These are phyloP conservation scores for Leptopilina syphax DNA, from an alignment of 2,888 invertebrate species.

Conservation along the genomic window DNA sequence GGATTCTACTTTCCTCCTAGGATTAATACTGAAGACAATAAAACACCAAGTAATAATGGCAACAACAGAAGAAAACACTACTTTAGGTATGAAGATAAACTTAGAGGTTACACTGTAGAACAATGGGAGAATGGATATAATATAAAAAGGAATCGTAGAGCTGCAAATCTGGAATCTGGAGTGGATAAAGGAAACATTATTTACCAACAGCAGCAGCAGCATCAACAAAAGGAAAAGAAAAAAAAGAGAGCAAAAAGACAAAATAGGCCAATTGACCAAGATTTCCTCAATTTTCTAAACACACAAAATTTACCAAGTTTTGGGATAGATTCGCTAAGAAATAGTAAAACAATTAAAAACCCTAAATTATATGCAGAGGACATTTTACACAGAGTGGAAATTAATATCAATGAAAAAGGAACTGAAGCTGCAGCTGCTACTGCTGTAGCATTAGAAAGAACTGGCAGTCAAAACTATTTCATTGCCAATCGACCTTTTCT, in stretches of 20 bases:
- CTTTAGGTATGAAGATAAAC: conserved; percentile 64
- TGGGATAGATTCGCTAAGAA: conserved; percentile 69
- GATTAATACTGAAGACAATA: not conserved
- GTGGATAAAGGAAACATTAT: not conserved
- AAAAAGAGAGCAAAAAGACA: conserved; percentile 61
- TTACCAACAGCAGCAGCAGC: not conserved
- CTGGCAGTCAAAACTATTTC: conserved; percentile 77
- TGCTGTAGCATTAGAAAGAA: conserved; percentile 79
- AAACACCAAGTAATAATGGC: not conserved
- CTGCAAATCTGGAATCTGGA: conserved; percentile 40
- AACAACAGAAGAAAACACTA: conserved; percentile 53
- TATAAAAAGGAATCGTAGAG: conserved; percentile 55
- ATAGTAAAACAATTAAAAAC: conserved; percentile 76
- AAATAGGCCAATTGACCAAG: conserved; percentile 63
- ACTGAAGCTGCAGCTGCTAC: conserved; percentile 86
- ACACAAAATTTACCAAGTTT: conserved; percentile 60
- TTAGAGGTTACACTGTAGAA: conserved; percentile 61
- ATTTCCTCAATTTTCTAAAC: conserved; percentile 63
- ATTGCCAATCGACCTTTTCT: conserved; percentile 84
- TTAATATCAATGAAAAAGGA: conserved; percentile 83
- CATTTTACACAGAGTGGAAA: conserved; percentile 83
- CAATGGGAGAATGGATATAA: conserved; percentile 69
- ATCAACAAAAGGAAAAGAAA: not conserved
- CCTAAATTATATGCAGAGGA: conserved; percentile 82
- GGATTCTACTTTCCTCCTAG: conserved; percentile 38